Evolutionary conservation across 2,113 vertebrate species (phyloP).

Genomic region (Psettodes erumei): DNA sequence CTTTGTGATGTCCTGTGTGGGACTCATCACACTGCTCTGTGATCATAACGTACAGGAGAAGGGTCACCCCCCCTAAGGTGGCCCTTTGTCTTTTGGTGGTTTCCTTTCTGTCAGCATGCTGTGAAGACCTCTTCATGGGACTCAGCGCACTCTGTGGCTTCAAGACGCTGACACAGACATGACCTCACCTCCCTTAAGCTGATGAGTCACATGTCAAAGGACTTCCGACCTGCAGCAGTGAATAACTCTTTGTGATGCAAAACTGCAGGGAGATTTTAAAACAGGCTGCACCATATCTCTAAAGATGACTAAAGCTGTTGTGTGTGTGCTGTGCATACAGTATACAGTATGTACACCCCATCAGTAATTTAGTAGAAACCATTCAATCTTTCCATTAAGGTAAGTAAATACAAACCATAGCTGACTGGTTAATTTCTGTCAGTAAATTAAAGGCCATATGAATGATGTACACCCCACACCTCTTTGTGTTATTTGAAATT

Average conservation of each 20-base stretch:
- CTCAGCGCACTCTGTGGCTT: constrained; percentile 32
- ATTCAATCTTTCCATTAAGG: neutral
- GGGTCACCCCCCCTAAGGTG: constrained; percentile 19
- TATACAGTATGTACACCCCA: too few relatives aligned
- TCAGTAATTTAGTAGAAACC: too few relatives aligned
- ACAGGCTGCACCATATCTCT: too few relatives aligned
- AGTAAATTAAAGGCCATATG: too few relatives aligned
- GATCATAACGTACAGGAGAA: constrained; percentile 64
- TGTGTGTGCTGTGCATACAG: neutral
- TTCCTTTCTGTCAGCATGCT: neutral
- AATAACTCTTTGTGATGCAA: neutral
- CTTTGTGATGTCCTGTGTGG: too few relatives aligned
- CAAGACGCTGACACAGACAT: constrained; percentile 15
- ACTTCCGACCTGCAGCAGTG: neutral
- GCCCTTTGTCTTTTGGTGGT: neutral
- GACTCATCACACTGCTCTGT: constrained; percentile 71
- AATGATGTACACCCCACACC: too few relatives aligned
- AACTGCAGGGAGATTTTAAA: neutral
- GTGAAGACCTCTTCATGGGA: neutral
- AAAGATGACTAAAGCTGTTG: neutral
- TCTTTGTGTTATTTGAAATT: too few relatives aligned
- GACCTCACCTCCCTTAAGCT: constrained; percentile 44
- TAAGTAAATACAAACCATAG: neutral
- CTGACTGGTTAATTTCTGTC: neutral
- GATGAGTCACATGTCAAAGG: constrained; percentile 24